A percentile compares a stretch with the other conserved stretches of the same genome.
Evolutionary conservation across 1,140 invertebrate species (phyloP).

Genomic region (Andrena cerasifolii): DNA sequence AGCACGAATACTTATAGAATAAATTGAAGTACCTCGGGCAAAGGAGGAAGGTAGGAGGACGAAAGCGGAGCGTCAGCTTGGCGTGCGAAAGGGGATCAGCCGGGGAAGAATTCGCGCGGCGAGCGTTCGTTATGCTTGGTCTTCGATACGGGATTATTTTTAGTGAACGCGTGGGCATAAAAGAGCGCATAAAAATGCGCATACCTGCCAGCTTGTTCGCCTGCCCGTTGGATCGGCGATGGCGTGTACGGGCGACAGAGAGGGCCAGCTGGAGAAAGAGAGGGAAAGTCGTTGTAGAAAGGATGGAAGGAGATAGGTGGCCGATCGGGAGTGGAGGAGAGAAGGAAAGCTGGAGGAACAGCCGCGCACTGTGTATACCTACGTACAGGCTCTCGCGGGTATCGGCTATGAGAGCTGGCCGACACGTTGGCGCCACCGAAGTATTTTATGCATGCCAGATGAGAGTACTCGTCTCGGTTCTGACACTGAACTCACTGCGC

Average conservation of each 20-base stretch:
- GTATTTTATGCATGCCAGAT: slow-evolving; percentile 70
- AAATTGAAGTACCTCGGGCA: neutral
- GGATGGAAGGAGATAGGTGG: slow-evolving; percentile 37
- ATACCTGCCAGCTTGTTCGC: slow-evolving; percentile 70
- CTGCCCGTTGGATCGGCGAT: slow-evolving; percentile 46
- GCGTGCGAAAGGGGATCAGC: slow-evolving; percentile 41
- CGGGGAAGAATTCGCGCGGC: slow-evolving; percentile 37
- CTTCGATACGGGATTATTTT: slow-evolving; percentile 72
- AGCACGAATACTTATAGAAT: neutral
- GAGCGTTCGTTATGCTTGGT: slow-evolving; percentile 60
- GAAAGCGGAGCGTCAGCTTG: neutral
- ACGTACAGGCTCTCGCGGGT: slow-evolving; percentile 44
- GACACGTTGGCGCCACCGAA: slow-evolving; percentile 69
- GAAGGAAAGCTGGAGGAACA: slow-evolving; percentile 40
- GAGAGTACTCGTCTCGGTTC: slow-evolving; percentile 67
- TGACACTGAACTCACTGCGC: slow-evolving; percentile 66
- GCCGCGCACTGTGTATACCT: neutral
- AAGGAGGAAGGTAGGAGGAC: neutral
- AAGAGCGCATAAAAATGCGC: slow-evolving; percentile 73
- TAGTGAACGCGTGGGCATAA: slow-evolving; percentile 72
- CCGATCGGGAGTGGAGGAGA: slow-evolving; percentile 39
- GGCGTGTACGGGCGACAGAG: slow-evolving; percentile 26
- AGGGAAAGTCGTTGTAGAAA: slow-evolving; percentile 40
- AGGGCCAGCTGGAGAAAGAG: slow-evolving; percentile 26
- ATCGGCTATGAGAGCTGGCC: slow-evolving; percentile 61